Base-by-base conservation (phyloP, 2,888 invertebrate species). In the Sarcophaga caerulescens region DNA sequence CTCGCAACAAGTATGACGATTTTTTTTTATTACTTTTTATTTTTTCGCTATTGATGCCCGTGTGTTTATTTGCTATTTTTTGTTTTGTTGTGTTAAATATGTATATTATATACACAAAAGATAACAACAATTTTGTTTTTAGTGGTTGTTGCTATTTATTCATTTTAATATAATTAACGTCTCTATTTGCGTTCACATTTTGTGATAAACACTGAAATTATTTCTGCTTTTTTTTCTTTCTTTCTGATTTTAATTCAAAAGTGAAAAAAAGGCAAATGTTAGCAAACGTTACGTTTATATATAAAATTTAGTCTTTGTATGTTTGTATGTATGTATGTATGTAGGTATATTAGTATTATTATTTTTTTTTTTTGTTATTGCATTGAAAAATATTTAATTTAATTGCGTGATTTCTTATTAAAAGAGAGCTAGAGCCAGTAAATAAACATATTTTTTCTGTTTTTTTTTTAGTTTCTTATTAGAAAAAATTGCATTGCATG, bases 151-250 rank as follows among this genome's bases (percentile, higher is more conserved):
- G 71, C 71, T 66, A 62, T 76, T 85, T 76, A 57, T 73, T 77
- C 73, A 66, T 74, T 85, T 52, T 85, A 81, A 81, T 85, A 85
- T 81, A 85, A 81, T 77, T 77, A 84, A 85, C 77, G 77, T 85
- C 81, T 77, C 85, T 77, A 85, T 85, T 74, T 85, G 81, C 77
- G 77, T 81, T 78, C 25, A 47, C 66, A 14, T 68, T 17, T 85
- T 81, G 76, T 78, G 81, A 85, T 78, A 81, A 85, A 81, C 81
- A 85, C 77, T 77, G 57, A 85, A 78, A 81, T 81, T 81, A 81
- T 74, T 70, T 52, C 21, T 69, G 19, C 4, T 17, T 59, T 23
- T 52, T 23, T 19, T 17, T 59, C 2, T 14, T 17, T 14, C 17
- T 17, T 52, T 52, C 52, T 52, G 12, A 12, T 52, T 52, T 17